Evolutionary conservation across 2,113 vertebrate species (phyloP).

Genomic region (Thalassarche chlororhynchos): DNA sequence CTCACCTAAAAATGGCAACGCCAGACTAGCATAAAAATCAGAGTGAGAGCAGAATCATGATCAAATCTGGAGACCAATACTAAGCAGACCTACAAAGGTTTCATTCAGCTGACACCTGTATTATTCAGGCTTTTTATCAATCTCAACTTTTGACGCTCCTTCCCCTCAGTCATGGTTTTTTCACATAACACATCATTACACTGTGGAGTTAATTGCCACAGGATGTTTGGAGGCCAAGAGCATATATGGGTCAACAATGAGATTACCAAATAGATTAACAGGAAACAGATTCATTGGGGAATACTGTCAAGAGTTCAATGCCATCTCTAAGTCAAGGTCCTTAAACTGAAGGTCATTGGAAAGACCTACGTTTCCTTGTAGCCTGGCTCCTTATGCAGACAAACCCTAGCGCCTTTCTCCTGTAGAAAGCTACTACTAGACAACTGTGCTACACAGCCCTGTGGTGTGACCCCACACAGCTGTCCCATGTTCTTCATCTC

Average conservation of each 20-base stretch:
- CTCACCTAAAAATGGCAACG: not conserved
- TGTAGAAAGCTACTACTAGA: not conserved
- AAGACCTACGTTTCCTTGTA: not conserved
- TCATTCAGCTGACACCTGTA: not conserved
- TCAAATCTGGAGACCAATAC: not conserved
- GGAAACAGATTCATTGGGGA: not conserved
- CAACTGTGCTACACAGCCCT: not conserved
- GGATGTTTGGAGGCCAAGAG: not conserved
- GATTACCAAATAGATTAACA: not conserved
- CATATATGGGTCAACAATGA: not conserved
- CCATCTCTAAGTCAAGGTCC: not conserved
- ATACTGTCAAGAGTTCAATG: not conserved
- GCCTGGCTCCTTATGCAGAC: not conserved
- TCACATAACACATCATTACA: not conserved
- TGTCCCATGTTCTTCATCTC: not conserved
- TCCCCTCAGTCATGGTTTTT: not conserved
- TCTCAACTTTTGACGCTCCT: not conserved
- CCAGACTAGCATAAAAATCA: not conserved
- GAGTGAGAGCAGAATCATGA: not conserved
- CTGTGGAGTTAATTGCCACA: not conserved
- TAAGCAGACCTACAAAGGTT: not conserved
- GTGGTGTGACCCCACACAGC: not conserved
- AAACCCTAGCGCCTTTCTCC: not conserved
- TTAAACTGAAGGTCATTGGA: not conserved
- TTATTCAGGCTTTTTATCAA: not conserved